A percentile compares a stretch with the other conserved stretches of the same genome.
Conservation (phyloP, 92 coral and sea anemone genomes). For the Umimayanthus chanpuru region DNA sequence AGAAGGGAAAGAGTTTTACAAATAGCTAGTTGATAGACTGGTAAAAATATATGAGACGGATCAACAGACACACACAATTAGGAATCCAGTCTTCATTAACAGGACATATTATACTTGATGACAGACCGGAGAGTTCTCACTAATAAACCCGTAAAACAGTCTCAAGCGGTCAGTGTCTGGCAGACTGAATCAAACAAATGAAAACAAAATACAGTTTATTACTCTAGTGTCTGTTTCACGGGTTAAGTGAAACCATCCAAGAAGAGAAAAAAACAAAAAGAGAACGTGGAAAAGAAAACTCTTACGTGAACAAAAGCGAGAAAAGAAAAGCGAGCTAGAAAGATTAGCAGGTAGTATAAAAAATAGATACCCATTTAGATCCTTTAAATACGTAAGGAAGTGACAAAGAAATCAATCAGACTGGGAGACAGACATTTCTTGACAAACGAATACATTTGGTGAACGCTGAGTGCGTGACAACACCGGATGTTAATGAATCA, state of each 20-base stretch:
- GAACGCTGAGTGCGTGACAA: conserved; percentile 20
- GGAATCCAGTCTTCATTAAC: background rate
- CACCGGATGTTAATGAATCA: background rate
- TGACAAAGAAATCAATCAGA: background rate
- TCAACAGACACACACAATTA: too few relatives aligned
- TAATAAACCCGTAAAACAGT: background rate
- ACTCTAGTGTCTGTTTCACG: background rate
- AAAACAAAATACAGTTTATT: background rate
- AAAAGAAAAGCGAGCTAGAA: background rate
- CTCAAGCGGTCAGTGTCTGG: background rate
- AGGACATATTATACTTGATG: too few relatives aligned
- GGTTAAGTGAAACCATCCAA: background rate
- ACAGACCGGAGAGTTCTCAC: background rate
- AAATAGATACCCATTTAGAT: background rate
- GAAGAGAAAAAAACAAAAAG: background rate
- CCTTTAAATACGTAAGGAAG: background rate
- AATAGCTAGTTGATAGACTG: background rate
- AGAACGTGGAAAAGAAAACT: background rate
- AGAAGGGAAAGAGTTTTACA: too few relatives aligned
- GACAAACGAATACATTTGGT: background rate
- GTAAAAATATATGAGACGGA: background rate
- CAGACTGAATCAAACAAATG: background rate
- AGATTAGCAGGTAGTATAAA: background rate
- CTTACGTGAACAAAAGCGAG: background rate
- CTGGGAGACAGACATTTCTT: background rate